Conservation (phyloP, 2,888 invertebrate genomes). For the Apoderus coryli region DNA sequence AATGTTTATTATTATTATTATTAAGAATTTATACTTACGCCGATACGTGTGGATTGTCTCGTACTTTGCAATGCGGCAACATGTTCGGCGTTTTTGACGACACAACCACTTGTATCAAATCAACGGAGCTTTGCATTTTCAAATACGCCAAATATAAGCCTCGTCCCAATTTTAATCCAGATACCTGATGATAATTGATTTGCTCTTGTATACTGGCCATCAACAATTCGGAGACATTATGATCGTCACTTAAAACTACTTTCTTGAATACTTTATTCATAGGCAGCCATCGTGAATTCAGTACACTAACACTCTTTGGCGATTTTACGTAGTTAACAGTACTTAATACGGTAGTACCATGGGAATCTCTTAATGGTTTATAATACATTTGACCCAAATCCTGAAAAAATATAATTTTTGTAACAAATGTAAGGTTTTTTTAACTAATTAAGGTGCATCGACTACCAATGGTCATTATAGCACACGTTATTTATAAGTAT, state of each 20-base stretch:
- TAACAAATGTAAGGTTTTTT: too few relatives aligned
- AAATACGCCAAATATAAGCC: slow-evolving; percentile 93
- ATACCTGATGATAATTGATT: slow-evolving; percentile 60
- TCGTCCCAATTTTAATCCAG: slow-evolving; percentile 63
- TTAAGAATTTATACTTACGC: slow-evolving; percentile 47
- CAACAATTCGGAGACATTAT: slow-evolving; percentile 66
- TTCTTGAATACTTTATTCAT: slow-evolving; percentile 61
- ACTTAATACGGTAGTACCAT: slow-evolving; percentile 82
- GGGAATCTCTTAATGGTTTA: slow-evolving; percentile 74
- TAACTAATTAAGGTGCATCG: too few relatives aligned
- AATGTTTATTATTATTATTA: too few relatives aligned
- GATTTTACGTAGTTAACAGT: slow-evolving; percentile 70
- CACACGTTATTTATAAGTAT: too few relatives aligned
- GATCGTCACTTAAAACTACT: slow-evolving; percentile 56
- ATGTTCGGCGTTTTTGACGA: slow-evolving; percentile 88
- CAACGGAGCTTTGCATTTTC: slow-evolving; percentile 92
- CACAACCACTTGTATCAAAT: slow-evolving; percentile 84
- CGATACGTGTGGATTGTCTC: slow-evolving; percentile 92
- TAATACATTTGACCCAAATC: slow-evolving; percentile 92
- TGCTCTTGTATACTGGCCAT: slow-evolving; percentile 80
- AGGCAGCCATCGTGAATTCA: slow-evolving; percentile 87
- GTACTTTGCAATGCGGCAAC: slow-evolving; percentile 81
- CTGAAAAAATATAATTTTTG: too few relatives aligned
- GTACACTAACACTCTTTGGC: slow-evolving; percentile 72
- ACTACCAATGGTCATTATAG: too few relatives aligned